Evolutionary conservation across 1,140 invertebrate species (phyloP).

Genomic region (Atta colombica): DNA sequence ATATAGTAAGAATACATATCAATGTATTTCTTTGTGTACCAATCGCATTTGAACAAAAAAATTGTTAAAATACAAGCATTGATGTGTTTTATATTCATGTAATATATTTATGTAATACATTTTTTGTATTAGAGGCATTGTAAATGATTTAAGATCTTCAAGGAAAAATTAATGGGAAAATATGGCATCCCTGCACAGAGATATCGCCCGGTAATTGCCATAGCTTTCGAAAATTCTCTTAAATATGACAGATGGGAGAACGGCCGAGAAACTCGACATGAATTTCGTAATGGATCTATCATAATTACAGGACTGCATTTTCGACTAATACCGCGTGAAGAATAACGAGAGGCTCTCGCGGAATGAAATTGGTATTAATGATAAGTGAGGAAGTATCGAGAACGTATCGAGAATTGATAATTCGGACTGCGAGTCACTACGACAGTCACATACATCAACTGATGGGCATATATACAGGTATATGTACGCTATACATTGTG

Average conservation of each 20-base stretch:
- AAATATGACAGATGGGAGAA: conserved; percentile 38
- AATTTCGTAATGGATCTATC: conserved; percentile 53
- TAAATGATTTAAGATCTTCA: background rate
- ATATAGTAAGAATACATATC: background rate
- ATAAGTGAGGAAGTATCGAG: conserved; percentile 32
- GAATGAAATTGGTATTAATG: conserved; percentile 3
- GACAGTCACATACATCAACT: conserved; percentile 28
- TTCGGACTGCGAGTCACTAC: conserved; percentile 13
- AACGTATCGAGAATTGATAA: conserved; percentile 34
- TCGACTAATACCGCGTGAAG: conserved; percentile 31
- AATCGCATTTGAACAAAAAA: background rate
- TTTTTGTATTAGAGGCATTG: background rate
- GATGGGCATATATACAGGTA: background rate
- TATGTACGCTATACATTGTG: background rate
- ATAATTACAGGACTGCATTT: conserved; percentile 15
- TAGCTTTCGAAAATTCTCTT: conserved; percentile 29
- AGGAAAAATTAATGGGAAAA: conserved; percentile 32
- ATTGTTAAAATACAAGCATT: background rate
- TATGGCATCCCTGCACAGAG: conserved; percentile 49
- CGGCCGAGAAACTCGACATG: background rate
- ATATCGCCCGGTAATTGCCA: conserved; percentile 45
- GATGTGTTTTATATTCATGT: background rate
- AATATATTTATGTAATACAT: background rate
- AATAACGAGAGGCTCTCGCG: background rate
- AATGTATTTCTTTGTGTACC: background rate